Percentiles rank a stretch among this genome's conserved stretches.
These are phyloP conservation scores for Invenusta paracnida DNA, from an alignment of 2,888 invertebrate genomes.

Conservation along the genomic window DNA sequence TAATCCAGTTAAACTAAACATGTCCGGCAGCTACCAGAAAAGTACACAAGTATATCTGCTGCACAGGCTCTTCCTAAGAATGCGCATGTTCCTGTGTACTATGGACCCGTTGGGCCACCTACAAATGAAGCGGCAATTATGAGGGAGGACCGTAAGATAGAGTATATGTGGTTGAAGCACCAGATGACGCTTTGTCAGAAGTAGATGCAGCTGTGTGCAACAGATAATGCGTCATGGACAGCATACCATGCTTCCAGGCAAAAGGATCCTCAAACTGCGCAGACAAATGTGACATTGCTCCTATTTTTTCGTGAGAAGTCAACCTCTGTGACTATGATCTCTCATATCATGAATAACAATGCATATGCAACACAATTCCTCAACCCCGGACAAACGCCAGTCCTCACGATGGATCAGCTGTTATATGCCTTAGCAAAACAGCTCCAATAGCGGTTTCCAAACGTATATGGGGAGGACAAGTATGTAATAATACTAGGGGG, in stretches of 20 bases:
- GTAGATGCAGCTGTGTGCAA: not conserved
- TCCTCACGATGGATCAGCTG: conserved; percentile 50
- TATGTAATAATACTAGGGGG: conserved; percentile 51
- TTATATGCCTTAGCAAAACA: conserved; percentile 51
- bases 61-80: not conserved
- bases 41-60: not conserved
- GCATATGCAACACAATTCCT: conserved; percentile 43
- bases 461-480: conserved; percentile 49
- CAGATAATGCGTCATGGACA: conserved; percentile 41
- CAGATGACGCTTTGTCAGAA: not conserved
- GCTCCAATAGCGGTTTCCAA: conserved; percentile 51
- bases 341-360: conserved; percentile 47
- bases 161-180: not conserved
- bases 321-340: conserved; percentile 48
- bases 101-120: not conserved
- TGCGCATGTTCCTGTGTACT: not conserved
- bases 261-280: conserved; percentile 5
- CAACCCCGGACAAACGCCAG: conserved; percentile 50
- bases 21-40: not conserved
- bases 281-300: conserved; percentile 46
- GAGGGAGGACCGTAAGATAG: not conserved
- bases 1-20: not conserved
- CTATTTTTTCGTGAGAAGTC: conserved; percentile 48
- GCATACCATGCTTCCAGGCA: conserved; percentile 44
- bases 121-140: not conserved